Percentiles rank a stretch among this genome's conserved stretches.
phyloP scores from a whole-genome alignment of 1,140 invertebrate genomes.

The Apocrypta bakeri region DNA sequence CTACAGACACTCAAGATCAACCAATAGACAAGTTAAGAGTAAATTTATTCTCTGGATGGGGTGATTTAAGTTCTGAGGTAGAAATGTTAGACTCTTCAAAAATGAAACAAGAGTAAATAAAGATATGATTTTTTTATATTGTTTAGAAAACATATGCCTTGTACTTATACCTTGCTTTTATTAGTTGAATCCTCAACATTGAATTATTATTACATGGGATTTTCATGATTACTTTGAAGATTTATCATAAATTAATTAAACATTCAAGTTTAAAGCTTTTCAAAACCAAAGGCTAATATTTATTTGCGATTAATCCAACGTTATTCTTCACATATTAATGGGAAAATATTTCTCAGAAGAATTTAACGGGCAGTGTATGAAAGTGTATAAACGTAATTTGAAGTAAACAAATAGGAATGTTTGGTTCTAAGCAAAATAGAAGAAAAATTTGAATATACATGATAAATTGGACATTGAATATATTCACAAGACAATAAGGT shows the following conservation, averaged over 20 bases:
- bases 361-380: neutral
- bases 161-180: too few species aligned
- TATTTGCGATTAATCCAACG: neutral
- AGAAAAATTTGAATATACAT: neutral
- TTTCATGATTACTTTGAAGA: neutral
- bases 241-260: too few species aligned
- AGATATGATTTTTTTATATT: conserved; percentile 34
- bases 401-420: neutral
- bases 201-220: neutral
- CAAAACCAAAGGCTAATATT: too few species aligned
- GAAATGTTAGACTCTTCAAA: conserved; percentile 74
- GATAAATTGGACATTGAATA: neutral
- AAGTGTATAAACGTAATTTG: neutral
- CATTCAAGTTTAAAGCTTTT: too few species aligned
- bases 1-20: conserved; percentile 55
- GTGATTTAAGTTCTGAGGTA: conserved; percentile 73
- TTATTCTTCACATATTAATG: neutral
- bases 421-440: neutral
- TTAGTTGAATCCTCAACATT: too few species aligned
- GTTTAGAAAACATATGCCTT: conserved; percentile 32
- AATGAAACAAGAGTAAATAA: conserved; percentile 67
- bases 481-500: neutral
- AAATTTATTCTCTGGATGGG: conserved; percentile 71
- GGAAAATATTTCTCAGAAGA: neutral
- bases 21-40: conserved; percentile 68